Base-by-base conservation (phyloP, 2,113 vertebrate genomes). In the Chelonoidis abingdonii region DNA sequence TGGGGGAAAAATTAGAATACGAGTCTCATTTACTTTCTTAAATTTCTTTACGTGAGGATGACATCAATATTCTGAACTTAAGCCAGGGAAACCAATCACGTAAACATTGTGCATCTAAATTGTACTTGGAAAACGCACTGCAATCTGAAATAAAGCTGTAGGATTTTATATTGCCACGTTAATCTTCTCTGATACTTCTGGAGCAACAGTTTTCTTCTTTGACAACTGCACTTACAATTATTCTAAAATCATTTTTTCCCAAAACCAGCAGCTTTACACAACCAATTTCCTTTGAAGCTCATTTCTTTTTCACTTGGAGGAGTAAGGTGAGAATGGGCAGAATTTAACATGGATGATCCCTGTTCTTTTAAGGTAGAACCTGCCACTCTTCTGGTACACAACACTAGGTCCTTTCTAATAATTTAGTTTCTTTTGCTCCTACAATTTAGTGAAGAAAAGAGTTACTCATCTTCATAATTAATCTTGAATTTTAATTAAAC, bases 401-500 rank as follows among this genome's bases (percentile, higher is more conserved):
- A 87, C 96, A 95, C 84, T 89, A 79, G 87, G 94, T 90, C 86
- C 87, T 94, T 94, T 95, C 49, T 89, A 78, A 89, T 94, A 88
- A 95, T 69, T 6, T 80, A 89, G 76, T 90, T 89, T 87, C 89
- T 94, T 97, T 97, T 97, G 94, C 96, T 95, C 94, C 80, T 94
- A 93, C 85, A 89, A 97, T 81, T 87, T 93, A 95, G 93, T 80
- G 91, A 96, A 94, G 91, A 84, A 86, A 38, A 96, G 92, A 86
- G 56, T 94, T 97, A 95, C 84, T 96, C 93, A 94, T 94, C 94
- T 96, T 92, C 83, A 93, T 90, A 97, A 96, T 92, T 92, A 96
- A 97, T 93, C 93, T 87, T 92, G 94, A 94, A 96, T 96, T 97
- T 97, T 96, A 98, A 97, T 97, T 97, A 97, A 96, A 85, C 47